A percentile compares a stretch with the other conserved stretches of the same genome.
Conservation (phyloP, 2,888 invertebrate species). For the Polydrusus cervinus region DNA sequence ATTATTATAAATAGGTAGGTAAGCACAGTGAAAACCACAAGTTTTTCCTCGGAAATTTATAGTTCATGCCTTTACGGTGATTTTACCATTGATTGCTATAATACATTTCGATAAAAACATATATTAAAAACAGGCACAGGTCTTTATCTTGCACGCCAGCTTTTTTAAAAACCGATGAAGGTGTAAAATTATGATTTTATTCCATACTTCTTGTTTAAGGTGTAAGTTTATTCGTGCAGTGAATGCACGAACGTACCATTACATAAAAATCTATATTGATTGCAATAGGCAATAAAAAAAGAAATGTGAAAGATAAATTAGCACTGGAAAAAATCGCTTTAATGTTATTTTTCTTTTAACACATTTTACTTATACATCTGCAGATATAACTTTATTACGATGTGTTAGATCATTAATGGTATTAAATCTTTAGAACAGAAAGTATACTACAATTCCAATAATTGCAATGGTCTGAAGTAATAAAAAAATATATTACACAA, state of each 20-base stretch:
- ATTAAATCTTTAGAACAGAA: no score
- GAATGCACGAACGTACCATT: slow-evolving; percentile 4
- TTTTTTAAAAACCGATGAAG: background rate
- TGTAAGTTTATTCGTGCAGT: slow-evolving; percentile 10
- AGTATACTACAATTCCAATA: no score
- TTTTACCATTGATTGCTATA: background rate
- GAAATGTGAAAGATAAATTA: background rate
- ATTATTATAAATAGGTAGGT: no score
- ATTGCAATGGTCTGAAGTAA: no score
- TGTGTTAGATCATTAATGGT: background rate
- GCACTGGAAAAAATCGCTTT: background rate
- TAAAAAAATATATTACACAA: no score
- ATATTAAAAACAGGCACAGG: background rate
- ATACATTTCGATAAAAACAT: background rate
- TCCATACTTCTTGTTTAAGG: background rate
- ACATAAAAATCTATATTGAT: slow-evolving; percentile 11
- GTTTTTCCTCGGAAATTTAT: background rate
- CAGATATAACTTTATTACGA: background rate
- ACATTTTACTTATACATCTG: background rate
- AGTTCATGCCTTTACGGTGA: background rate
- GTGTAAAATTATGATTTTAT: slow-evolving; percentile 13
- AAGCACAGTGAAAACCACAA: background rate
- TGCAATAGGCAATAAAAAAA: background rate
- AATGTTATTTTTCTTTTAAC: background rate
- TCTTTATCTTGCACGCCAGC: background rate